These are phyloP conservation scores for Apostichopus parvimensis DNA, from an alignment of 35 echinoderm and acorn worm genomes.

Conservation along the genomic window DNA sequence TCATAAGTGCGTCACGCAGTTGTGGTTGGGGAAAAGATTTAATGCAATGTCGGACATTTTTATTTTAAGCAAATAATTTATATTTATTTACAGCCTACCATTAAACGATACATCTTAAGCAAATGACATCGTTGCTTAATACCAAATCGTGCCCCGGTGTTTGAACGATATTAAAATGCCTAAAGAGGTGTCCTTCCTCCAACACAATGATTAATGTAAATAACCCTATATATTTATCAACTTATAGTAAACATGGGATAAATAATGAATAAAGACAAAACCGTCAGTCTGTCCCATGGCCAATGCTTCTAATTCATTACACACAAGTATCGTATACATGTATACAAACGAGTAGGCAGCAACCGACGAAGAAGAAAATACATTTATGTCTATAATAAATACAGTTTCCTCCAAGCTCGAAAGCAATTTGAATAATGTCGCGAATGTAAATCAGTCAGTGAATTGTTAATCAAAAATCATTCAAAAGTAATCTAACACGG, in stretches of 20 bases:
- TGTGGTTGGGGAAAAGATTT: too few species aligned
- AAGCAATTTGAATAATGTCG: not conserved
- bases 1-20: too few species aligned
- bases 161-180: not conserved
- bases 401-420: not conserved
- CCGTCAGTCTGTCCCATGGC: not conserved
- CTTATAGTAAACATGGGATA: not conserved
- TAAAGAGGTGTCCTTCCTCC: not conserved
- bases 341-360: not conserved
- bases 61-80: too few species aligned
- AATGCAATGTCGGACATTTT: too few species aligned
- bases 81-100: too few species aligned
- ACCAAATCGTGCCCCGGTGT: not conserved
- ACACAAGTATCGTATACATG: not conserved
- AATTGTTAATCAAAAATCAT: conserved; percentile 16
- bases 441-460: not conserved
- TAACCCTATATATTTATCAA: not conserved
- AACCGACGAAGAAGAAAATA: not conserved
- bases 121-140: too few species aligned
- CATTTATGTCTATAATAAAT: not conserved
- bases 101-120: too few species aligned
- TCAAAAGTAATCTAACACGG: not conserved
- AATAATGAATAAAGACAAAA: not conserved
- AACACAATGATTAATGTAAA: not conserved
- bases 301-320: not conserved